These are phyloP conservation scores for Sericinus montela DNA, from an alignment of 2,888 invertebrate species.

Conservation along the genomic window DNA sequence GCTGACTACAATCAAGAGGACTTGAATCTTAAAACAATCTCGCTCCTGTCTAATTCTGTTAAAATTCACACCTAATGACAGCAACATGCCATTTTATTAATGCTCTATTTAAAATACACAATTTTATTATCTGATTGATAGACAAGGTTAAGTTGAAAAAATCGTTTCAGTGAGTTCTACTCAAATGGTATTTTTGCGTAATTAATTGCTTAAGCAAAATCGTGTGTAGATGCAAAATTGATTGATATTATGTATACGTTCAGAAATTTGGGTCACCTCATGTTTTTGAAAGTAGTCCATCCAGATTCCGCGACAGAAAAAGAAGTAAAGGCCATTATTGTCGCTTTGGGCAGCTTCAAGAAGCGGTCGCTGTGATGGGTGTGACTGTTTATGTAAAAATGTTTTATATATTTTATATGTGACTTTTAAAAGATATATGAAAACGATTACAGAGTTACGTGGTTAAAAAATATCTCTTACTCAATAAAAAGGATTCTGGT, in stretches of 20 bases:
- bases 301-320: conserved; percentile 54
- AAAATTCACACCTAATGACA: conserved; percentile 2
- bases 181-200: conserved; percentile 22
- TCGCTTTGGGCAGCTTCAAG: conserved; percentile 15
- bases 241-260: conserved; percentile 20
- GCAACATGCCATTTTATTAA: conserved; percentile 8
- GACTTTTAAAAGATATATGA: too few species aligned
- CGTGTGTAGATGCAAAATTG: not conserved
- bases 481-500: too few species aligned
- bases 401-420: too few species aligned
- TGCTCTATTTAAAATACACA: conserved; percentile 11
- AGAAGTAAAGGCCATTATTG: conserved; percentile 51
- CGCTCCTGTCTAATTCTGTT: conserved; percentile 11
- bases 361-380: conserved; percentile 1
- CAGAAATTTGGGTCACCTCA: conserved; percentile 51
- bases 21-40: not conserved
- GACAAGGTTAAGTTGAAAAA: conserved; percentile 16
- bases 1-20: too few species aligned
- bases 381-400: too few species aligned
- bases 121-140: conserved; percentile 16
- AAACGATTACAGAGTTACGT: too few species aligned
- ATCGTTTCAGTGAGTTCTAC: not conserved
- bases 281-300: conserved; percentile 69
- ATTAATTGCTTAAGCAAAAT: conserved; percentile 10
- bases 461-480: too few species aligned